phyloP scores from a whole-genome alignment of 35 echinoderm and acorn worm genomes.

The Amphiura filiformis region DNA sequence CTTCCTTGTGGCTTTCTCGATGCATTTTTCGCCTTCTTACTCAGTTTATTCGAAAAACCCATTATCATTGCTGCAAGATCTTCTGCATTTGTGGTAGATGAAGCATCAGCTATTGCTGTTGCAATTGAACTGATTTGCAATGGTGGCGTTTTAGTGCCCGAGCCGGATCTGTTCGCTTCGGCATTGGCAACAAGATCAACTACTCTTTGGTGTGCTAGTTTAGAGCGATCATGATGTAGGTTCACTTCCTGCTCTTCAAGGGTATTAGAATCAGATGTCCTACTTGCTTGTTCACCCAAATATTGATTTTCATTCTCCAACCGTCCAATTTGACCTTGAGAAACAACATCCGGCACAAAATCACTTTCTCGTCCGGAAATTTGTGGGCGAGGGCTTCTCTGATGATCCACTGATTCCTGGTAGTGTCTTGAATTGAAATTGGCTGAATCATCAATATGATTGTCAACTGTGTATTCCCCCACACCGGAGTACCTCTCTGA shows the following conservation, averaged over 20 bases:
- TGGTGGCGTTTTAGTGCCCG: conserved; percentile 39
- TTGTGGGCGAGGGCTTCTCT: background rate
- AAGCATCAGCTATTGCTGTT: conserved; percentile 52
- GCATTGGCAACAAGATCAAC: background rate
- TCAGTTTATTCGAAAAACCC: conserved; percentile 46
- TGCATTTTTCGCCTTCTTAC: background rate
- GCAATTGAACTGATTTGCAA: conserved; percentile 53
- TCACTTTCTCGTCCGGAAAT: background rate
- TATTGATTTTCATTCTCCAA: background rate
- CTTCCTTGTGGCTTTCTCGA: too few species aligned
- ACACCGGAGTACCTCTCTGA: conserved; percentile 1
- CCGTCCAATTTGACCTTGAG: too few species aligned
- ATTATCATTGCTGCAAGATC: conserved; percentile 65
- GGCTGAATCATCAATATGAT: background rate
- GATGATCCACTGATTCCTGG: background rate
- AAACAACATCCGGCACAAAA: background rate
- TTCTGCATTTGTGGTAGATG: conserved; percentile 44
- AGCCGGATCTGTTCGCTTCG: background rate
- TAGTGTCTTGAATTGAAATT: background rate
- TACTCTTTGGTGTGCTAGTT: background rate
- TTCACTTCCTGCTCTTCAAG: too few species aligned
- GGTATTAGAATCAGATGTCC: too few species aligned
- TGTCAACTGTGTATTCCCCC: background rate
- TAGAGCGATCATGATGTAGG: background rate
- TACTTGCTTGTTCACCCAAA: too few species aligned